Percentiles rank a stretch among this genome's conserved stretches.
These are phyloP conservation scores for Leptodactylus fuscus DNA, from an alignment of 2,113 vertebrate species.

Conservation along the genomic window DNA sequence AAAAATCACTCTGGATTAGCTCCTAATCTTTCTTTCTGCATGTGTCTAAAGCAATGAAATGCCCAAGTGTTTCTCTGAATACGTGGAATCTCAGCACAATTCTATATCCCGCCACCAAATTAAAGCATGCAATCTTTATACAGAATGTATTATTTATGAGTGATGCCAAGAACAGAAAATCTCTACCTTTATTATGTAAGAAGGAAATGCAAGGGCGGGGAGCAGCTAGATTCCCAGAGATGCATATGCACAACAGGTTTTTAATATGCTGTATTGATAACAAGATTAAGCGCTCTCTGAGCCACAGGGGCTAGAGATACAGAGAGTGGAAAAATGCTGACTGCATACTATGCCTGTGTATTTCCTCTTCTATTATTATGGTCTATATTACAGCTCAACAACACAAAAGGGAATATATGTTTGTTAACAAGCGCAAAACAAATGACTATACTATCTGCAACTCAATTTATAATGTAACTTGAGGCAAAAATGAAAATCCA, in stretches of 20 bases:
- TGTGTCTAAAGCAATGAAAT: neutral
- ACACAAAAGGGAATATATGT: neutral
- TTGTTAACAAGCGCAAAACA: neutral
- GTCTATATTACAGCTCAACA: neutral
- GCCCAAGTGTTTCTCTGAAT: neutral
- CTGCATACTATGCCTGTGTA: neutral
- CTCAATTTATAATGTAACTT: neutral
- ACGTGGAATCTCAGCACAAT: neutral
- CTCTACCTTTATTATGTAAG: neutral
- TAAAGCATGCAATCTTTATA: neutral
- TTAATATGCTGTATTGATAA: constrained; percentile 18
- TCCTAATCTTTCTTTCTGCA: neutral
- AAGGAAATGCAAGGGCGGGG: neutral
- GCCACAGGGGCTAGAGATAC: neutral
- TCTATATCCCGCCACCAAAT: neutral
- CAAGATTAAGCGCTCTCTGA: neutral
- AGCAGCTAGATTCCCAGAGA: neutral
- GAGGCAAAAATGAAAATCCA: neutral
- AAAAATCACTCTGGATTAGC: no score
- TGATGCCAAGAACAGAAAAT: neutral
- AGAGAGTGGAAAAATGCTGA: neutral
- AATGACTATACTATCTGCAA: neutral
- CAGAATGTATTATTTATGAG: constrained; percentile 18
- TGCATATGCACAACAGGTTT: neutral
- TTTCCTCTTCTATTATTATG: neutral